Conservation (phyloP, 2,113 vertebrate genomes). For the Hipposideros armiger region DNA sequence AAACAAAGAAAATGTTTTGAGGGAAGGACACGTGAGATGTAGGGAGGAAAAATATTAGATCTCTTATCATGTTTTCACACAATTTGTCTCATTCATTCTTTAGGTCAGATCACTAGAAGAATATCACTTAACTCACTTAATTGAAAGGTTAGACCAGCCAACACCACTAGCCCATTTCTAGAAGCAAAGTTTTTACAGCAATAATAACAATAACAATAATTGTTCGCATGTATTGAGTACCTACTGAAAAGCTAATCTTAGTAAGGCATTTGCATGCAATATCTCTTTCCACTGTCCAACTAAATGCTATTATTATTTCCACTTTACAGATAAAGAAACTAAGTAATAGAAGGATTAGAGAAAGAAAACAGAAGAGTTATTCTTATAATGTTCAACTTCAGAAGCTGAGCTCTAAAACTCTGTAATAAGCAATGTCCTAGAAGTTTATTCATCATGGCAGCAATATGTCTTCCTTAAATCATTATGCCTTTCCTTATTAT, state of each 20-base stretch:
- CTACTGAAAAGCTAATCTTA: neutral
- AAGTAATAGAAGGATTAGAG: neutral
- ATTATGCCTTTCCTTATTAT: neutral
- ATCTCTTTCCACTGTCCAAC: neutral
- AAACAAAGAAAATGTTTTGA: neutral
- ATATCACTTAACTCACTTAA: neutral
- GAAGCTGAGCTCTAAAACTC: neutral
- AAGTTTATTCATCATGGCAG: neutral
- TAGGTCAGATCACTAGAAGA: neutral
- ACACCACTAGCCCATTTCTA: neutral
- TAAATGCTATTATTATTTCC: neutral
- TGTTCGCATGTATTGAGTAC: neutral
- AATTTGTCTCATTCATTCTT: slow-evolving; percentile 22
- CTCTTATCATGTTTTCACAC: neutral
- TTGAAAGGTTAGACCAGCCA: neutral
- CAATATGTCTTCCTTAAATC: neutral
- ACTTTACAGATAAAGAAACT: neutral
- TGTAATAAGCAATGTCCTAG: neutral
- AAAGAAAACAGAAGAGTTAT: neutral
- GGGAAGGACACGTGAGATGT: neutral
- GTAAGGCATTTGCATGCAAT: neutral
- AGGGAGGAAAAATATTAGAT: neutral
- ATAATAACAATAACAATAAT: neutral
- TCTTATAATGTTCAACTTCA: neutral
- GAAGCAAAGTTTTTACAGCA: neutral